phyloP scores from a whole-genome alignment of 2,888 invertebrate genomes.

The Platycheirus albimanus region DNA sequence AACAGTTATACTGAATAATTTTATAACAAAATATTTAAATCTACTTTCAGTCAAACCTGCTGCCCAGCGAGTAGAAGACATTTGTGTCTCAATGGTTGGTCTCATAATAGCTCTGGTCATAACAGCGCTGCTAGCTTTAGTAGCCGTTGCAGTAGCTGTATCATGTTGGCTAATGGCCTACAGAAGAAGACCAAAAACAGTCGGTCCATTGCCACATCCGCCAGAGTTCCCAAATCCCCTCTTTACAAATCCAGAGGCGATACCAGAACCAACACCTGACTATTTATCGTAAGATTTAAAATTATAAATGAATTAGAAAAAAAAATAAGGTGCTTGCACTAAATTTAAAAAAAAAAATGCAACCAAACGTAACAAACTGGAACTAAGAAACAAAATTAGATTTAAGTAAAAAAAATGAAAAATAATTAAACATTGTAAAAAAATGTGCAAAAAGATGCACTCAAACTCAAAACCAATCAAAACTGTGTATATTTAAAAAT shows the following conservation, averaged over 20 bases:
- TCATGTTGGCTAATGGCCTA: slow-evolving; percentile 98
- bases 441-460: slow-evolving; percentile 73
- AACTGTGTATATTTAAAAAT: slow-evolving; percentile 56
- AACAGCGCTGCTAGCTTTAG: slow-evolving; percentile 94
- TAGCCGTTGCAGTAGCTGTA: slow-evolving; percentile 96
- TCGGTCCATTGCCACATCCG: slow-evolving; percentile 96
- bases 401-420: slow-evolving; percentile 54
- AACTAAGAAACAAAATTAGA: slow-evolving; percentile 52
- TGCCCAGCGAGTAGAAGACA: slow-evolving; percentile 88
- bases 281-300: slow-evolving; percentile 85
- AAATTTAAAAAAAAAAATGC: slow-evolving; percentile 48
- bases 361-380: slow-evolving; percentile 63
- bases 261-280: slow-evolving; percentile 92
- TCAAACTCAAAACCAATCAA: slow-evolving; percentile 65
- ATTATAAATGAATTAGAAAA: slow-evolving; percentile 56
- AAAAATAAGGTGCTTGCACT: slow-evolving; percentile 68
- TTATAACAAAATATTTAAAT: background rate
- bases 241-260: slow-evolving; percentile 91
- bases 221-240: slow-evolving; percentile 97
- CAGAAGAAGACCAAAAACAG: slow-evolving; percentile 92
- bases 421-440: slow-evolving; percentile 70
- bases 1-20: no score
- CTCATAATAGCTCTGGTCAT: slow-evolving; percentile 95
- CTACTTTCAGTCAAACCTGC: slow-evolving; percentile 81
- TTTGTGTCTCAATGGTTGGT: slow-evolving; percentile 96